Evolutionary conservation across 2,113 vertebrate species (phyloP), one percentile per base, ranked within the genome.

Genomic region (Cynopterus brachyotis): DNA sequence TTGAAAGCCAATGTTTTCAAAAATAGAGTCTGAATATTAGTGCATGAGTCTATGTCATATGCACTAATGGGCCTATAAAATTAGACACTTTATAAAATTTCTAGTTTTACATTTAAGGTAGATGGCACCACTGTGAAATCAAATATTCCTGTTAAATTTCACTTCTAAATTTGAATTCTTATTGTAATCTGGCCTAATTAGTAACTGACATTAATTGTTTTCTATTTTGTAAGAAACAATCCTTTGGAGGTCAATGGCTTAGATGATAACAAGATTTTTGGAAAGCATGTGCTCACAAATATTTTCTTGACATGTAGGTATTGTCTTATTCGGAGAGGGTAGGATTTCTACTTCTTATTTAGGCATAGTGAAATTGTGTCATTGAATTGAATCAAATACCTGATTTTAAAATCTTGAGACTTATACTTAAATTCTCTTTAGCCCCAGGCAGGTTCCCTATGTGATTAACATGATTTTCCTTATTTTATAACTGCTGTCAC

Each of bases 1-100:
- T 53, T 64, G 70, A 89, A 92, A 72, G 28, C 3, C 30, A 62
- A 0, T 89, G 24, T 67, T 96, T 97, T 95, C 37, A 95, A 47
- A 89, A 70, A 70, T 57, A 88, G 24, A 64, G 53, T 45, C 22
- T 75, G 50, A 96, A 62, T 88, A 40, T 89, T 59, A 53, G n/a
- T 59, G 6, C 26, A 37, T n/a, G 19, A 84, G n/a, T 3, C 62
- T 89, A 0, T 73, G 16, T 50, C n/a, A 50, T 28, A 45, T 73
- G 16, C 30, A 28, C 32, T 59, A 47, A 37, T 28, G 37, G 22
- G 30, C 57, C 47, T 64, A 6, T 59, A 60, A 37, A 60, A 37
- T 5, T 70, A 62, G 15, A 22, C 37, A 47, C 17, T 59, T 42
- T 85, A 62, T 82, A 6, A 76, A 81, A 81, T 84, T 35, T 87